Evolutionary conservation across 2,888 invertebrate species (phyloP).

Genomic region (Ceramica pisi): DNA sequence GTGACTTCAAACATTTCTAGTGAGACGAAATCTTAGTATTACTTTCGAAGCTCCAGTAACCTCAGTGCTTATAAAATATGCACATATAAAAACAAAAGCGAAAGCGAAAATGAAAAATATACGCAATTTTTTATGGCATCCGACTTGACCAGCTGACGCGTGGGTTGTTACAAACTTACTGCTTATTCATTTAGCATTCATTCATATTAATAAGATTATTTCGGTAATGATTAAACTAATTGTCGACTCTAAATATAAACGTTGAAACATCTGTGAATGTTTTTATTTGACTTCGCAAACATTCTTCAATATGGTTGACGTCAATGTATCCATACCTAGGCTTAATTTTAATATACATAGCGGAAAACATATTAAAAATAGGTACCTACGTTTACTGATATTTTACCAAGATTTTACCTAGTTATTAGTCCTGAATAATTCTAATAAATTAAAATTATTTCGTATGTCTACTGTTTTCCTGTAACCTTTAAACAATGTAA

Average conservation of each 20-base stretch:
- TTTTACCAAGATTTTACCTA: constrained; percentile 7
- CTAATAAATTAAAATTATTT: neutral
- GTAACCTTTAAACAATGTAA: neutral
- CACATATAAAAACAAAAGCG: constrained; percentile 46
- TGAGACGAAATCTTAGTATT: neutral
- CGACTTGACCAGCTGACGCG: neutral
- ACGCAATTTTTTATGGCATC: constrained; percentile 4
- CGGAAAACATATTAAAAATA: constrained; percentile 4
- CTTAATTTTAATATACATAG: neutral
- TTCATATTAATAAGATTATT: constrained; percentile 7
- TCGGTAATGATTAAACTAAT: constrained; percentile 11
- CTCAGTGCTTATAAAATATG: constrained; percentile 30
- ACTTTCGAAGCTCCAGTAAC: constrained; percentile 41
- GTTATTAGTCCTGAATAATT: neutral
- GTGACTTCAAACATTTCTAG: neutral
- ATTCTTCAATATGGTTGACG: constrained; percentile 7
- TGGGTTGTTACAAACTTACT: neutral
- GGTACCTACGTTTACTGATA: constrained; percentile 8
- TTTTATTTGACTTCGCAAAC: constrained; percentile 10
- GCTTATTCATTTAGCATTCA: constrained; percentile 19
- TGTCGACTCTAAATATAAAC: neutral
- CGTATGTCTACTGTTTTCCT: neutral
- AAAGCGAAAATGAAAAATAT: constrained; percentile 38
- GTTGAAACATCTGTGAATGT: constrained; percentile 9
- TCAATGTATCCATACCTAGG: neutral